Conservation (phyloP, 2,888 invertebrate species). For the Aspidiotus destructor region DNA sequence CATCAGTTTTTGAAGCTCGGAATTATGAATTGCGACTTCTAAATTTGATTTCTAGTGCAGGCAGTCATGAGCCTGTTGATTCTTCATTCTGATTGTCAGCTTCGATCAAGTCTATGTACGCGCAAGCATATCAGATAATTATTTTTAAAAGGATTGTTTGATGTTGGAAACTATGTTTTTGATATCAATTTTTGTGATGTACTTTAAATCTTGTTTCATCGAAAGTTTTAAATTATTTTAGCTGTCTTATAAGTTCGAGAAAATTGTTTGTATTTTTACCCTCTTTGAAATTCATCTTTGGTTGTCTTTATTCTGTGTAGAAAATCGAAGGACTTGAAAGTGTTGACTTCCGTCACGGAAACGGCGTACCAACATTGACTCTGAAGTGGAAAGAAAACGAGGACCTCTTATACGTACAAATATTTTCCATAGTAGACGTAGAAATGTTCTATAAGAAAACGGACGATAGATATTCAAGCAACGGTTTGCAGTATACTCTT, state of each 20-base stretch:
- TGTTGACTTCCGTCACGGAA: slow-evolving; percentile 11
- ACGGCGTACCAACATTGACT: slow-evolving; percentile 13
- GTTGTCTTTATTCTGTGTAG: neutral
- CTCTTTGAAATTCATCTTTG: neutral
- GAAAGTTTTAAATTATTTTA: too few species aligned
- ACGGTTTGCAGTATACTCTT: neutral
- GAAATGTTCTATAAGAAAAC: slow-evolving; percentile 14
- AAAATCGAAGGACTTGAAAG: slow-evolving; percentile 11
- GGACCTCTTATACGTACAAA: slow-evolving; percentile 6
- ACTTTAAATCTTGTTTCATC: neutral
- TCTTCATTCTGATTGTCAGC: neutral
- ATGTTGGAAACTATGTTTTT: too few species aligned
- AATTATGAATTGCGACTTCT: too few species aligned
- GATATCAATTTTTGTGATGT: neutral
- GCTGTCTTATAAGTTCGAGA: neutral
- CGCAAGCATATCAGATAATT: too few species aligned
- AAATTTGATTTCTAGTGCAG: neutral
- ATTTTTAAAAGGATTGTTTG: too few species aligned
- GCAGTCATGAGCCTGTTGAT: neutral
- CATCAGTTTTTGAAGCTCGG: too few species aligned
- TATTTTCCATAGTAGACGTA: slow-evolving; percentile 18
- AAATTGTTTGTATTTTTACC: neutral
- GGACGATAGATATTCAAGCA: neutral
- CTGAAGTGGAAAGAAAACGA: slow-evolving; percentile 15
- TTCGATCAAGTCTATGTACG: too few species aligned